Conservation (phyloP, 2,888 invertebrate genomes). For the Cordilura impudica region DNA sequence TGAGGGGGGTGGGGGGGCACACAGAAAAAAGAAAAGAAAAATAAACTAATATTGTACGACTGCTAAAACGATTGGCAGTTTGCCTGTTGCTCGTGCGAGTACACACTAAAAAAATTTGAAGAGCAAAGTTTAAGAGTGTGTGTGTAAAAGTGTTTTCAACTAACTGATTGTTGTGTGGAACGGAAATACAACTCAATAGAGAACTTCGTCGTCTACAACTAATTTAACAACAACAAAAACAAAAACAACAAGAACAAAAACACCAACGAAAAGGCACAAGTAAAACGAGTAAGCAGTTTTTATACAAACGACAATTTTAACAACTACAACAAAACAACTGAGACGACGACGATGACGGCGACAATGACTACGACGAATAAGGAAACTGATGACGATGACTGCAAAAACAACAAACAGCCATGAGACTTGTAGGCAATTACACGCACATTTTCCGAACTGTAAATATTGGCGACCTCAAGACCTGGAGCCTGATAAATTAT, state of each 20-base stretch:
- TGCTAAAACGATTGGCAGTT: slow-evolving; percentile 55
- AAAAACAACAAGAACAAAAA: slow-evolving; percentile 6
- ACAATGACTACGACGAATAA: slow-evolving; percentile 27
- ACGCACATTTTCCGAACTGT: slow-evolving; percentile 56
- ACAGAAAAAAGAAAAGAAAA: background rate
- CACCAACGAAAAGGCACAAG: background rate
- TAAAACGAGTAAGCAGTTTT: background rate
- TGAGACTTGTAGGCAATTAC: slow-evolving; percentile 57
- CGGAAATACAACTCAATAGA: background rate
- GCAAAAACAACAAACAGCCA: slow-evolving; percentile 49
- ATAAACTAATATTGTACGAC: slow-evolving; percentile 13
- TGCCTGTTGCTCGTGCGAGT: slow-evolving; percentile 62
- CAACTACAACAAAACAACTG: no score
- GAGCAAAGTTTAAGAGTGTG: background rate
- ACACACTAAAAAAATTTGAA: background rate
- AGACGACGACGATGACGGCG: slow-evolving; percentile 8
- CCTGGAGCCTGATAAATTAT: slow-evolving; percentile 75
- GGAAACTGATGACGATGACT: slow-evolving; percentile 43
- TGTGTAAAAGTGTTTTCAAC: slow-evolving; percentile 8
- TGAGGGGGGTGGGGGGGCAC: background rate
- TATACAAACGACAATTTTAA: background rate
- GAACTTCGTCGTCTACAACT: background rate
- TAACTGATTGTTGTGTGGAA: no score
- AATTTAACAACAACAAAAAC: background rate
- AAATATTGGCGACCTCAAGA: slow-evolving; percentile 67